These are phyloP conservation scores for Phodopus roborovskii DNA, from an alignment of 2,113 vertebrate species.

Conservation along the genomic window DNA sequence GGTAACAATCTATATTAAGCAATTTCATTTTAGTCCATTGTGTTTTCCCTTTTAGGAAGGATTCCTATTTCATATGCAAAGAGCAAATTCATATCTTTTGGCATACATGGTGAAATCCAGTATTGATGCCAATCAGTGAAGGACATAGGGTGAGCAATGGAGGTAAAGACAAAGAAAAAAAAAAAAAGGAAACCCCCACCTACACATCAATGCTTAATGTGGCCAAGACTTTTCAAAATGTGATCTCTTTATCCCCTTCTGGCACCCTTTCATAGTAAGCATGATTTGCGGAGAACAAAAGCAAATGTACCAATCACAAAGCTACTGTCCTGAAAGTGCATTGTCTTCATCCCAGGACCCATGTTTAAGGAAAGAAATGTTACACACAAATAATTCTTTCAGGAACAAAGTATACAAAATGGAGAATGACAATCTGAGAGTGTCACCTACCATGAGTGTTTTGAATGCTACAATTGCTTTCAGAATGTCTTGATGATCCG, in stretches of 20 bases:
- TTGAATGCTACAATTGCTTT: slow-evolving; percentile 94
- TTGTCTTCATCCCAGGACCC: slow-evolving; percentile 82
- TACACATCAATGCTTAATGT: slow-evolving; percentile 72
- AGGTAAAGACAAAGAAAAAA: slow-evolving; percentile 72
- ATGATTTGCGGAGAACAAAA: slow-evolving; percentile 67
- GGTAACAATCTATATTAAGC: slow-evolving; percentile 46
- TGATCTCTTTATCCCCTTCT: slow-evolving; percentile 57
- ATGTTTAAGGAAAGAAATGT: slow-evolving; percentile 78
- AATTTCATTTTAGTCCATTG: slow-evolving; percentile 46
- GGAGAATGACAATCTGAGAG: slow-evolving; percentile 79
- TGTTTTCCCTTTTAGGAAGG: slow-evolving; percentile 58
- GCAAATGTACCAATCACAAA: slow-evolving; percentile 65
- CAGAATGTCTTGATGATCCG: slow-evolving; percentile 95
- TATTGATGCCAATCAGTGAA: slow-evolving; percentile 7
- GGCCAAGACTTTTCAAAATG: slow-evolving; percentile 66
- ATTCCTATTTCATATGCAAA: slow-evolving; percentile 68
- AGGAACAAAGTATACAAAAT: slow-evolving; percentile 75
- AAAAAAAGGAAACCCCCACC: slow-evolving; percentile 76
- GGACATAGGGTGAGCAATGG: slow-evolving; percentile 48
- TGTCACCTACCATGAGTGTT: slow-evolving; percentile 93
- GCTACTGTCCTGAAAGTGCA: slow-evolving; percentile 68
- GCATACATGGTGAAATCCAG: slow-evolving; percentile 61
- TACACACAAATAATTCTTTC: slow-evolving; percentile 76
- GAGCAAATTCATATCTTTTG: slow-evolving; percentile 43
- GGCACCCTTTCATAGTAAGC: slow-evolving; percentile 41